Conservation (phyloP, 2,888 invertebrate species). For the Uropetala carovei region DNA sequence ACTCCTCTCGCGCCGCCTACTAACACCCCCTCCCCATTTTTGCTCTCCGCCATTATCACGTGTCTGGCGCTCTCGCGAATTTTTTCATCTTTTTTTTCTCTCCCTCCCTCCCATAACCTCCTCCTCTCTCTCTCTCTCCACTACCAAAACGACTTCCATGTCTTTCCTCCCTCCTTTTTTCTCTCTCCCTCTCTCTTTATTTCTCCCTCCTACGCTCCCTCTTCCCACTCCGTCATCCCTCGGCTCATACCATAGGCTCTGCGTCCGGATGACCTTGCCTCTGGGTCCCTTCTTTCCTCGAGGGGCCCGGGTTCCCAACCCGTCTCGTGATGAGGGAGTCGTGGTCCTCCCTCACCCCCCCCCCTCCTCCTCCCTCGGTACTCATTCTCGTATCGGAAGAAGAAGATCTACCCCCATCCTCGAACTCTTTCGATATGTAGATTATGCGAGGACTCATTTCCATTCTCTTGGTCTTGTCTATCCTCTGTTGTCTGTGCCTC, state of each 20-base stretch:
- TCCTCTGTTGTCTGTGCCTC: neutral
- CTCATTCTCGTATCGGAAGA: too few species aligned
- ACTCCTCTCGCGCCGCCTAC: neutral
- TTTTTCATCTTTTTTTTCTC: neutral
- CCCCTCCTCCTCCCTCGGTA: too few species aligned
- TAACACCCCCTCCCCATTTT: neutral
- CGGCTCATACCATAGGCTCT: too few species aligned
- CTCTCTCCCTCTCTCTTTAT: too few species aligned
- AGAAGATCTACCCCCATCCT: too few species aligned
- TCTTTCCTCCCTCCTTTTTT: neutral
- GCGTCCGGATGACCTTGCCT: neutral
- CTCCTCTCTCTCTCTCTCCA: neutral
- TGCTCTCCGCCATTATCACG: conserved; percentile 17
- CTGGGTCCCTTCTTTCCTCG: neutral
- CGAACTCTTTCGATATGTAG: too few species aligned
- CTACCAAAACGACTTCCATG: conserved; percentile 18
- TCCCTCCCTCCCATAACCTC: conserved; percentile 6
- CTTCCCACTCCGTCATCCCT: too few species aligned
- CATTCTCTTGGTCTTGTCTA: neutral
- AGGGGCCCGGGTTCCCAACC: conserved; percentile 11
- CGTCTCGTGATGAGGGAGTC: neutral
- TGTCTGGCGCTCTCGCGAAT: conserved; percentile 31
- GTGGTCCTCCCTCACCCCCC: too few species aligned
- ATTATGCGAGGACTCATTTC: neutral
- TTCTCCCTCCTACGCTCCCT: too few species aligned